phyloP scores from a whole-genome alignment of 1,140 invertebrate genomes.

The Augochlora pura region DNA sequence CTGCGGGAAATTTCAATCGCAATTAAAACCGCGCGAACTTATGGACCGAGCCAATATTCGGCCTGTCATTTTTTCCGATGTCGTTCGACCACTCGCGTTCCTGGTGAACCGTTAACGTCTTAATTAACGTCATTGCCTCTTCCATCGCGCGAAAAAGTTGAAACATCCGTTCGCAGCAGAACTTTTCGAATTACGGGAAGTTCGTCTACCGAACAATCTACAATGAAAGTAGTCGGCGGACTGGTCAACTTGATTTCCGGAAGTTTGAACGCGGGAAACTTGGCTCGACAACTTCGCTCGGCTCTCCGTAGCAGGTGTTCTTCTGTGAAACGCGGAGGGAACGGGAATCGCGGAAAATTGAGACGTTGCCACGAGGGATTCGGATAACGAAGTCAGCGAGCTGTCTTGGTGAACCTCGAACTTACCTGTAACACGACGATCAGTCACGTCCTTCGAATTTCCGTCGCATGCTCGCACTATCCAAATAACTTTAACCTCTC shows the following conservation, averaged over 20 bases:
- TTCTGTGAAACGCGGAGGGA: background rate
- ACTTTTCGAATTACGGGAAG: conserved; percentile 18
- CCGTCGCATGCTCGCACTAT: no score
- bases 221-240: background rate
- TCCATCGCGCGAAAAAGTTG: no score
- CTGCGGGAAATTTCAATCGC: no score
- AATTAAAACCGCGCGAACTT: no score
- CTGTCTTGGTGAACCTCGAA: background rate
- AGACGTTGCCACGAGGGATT: background rate
- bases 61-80: background rate
- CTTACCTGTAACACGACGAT: background rate
- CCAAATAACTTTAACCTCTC: no score
- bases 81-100: no score
- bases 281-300: background rate
- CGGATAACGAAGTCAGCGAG: background rate
- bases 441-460: no score
- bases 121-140: conserved; percentile 1
- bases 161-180: background rate
- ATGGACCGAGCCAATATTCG: no score
- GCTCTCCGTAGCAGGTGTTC: background rate
- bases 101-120: background rate
- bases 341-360: background rate
- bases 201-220: background rate
- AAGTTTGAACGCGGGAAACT: background rate
- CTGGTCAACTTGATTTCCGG: background rate